Percentiles rank a stretch among this genome's conserved stretches.
These are phyloP conservation scores for Leuciscus idus DNA, from an alignment of 2,113 vertebrate species.

Conservation along the genomic window DNA sequence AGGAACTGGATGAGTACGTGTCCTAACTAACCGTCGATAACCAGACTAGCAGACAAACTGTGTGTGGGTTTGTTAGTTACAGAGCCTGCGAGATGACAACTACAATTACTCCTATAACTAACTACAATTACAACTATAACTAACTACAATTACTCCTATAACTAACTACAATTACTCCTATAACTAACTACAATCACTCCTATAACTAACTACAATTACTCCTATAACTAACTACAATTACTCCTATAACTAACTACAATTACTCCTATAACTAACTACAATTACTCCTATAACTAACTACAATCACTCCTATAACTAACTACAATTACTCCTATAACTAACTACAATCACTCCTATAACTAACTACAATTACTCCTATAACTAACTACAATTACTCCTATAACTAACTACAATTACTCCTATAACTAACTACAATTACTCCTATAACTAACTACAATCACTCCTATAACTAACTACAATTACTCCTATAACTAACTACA, in stretches of 20 bases:
- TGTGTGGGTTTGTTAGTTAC: neutral
- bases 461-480: too few relatives aligned
- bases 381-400: neutral
- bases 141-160: neutral
- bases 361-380: neutral
- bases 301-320: too few relatives aligned
- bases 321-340: neutral
- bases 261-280: neutral
- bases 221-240: neutral
- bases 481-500: neutral
- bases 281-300: too few relatives aligned
- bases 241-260: neutral
- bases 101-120: too few relatives aligned
- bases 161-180: neutral
- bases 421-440: neutral
- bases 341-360: too few relatives aligned
- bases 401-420: too few relatives aligned
- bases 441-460: too few relatives aligned
- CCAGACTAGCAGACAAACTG: neutral
- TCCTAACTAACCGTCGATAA: neutral
- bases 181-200: too few relatives aligned
- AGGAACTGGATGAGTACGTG: constrained; percentile 97
- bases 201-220: too few relatives aligned
- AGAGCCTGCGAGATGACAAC: neutral
- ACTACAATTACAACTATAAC: too few relatives aligned